Evolutionary conservation across 2,888 invertebrate genomes (phyloP).

Genomic region (Thecophora atra): DNA sequence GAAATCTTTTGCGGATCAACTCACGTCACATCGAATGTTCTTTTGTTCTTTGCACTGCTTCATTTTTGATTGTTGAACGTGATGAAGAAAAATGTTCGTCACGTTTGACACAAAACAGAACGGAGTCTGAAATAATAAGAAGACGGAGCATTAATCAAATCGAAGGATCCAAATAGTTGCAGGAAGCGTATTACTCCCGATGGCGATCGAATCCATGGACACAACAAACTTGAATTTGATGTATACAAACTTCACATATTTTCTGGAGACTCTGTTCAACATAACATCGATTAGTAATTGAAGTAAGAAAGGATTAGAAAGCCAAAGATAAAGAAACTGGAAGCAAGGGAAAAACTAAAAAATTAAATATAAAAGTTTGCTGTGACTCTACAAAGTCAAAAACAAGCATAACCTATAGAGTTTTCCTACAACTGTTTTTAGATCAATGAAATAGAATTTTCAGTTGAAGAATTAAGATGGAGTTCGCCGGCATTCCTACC

Average conservation of each 20-base stretch:
- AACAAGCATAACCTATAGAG: neutral
- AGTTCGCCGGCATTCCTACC: neutral
- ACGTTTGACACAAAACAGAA: constrained; percentile 31
- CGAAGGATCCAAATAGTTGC: neutral
- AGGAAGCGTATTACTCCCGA: neutral
- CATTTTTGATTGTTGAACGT: constrained; percentile 21
- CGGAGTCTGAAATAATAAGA: neutral
- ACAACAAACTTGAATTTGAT: no score
- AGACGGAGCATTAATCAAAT: constrained; percentile 2
- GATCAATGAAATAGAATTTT: neutral
- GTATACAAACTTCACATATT: no score
- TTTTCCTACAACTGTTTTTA: neutral
- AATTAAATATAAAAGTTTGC: no score
- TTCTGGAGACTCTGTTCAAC: no score
- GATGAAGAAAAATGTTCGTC: constrained; percentile 33
- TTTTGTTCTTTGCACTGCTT: neutral
- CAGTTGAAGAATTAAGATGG: neutral
- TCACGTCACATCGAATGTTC: constrained; percentile 39
- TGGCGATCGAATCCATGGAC: no score
- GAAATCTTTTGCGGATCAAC: constrained; percentile 47
- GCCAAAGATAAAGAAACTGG: no score
- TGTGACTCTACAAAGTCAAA: no score
- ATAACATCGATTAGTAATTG: no score
- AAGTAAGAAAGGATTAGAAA: no score
- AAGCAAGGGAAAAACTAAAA: no score